Evolutionary conservation across 2,888 invertebrate species (phyloP).

Genomic region (Zygothrica quintamaculata): DNA sequence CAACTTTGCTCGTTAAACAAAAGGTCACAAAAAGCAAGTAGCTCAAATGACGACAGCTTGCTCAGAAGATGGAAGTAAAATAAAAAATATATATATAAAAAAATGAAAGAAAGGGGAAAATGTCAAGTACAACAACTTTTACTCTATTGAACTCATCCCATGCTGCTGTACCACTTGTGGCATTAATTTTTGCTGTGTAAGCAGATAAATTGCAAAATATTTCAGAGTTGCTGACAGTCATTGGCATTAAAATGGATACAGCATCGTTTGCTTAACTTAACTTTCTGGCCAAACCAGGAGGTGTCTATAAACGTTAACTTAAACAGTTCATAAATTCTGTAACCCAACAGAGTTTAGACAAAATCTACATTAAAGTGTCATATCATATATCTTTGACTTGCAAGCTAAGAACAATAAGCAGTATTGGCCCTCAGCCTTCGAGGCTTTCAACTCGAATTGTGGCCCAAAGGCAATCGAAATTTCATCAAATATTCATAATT

Average conservation of each 20-base stretch:
- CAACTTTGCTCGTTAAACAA: constrained; percentile 47
- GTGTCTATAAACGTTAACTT: constrained; percentile 37
- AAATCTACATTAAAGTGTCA: too few species aligned
- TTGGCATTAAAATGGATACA: constrained; percentile 67
- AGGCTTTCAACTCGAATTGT: not conserved
- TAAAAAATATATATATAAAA: too few species aligned
- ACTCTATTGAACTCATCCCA: constrained; percentile 3
- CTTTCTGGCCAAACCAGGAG: constrained; percentile 22
- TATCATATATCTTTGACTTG: too few species aligned
- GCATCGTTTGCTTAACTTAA: constrained; percentile 50
- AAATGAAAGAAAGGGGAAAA: constrained; percentile 25
- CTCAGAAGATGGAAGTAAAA: too few species aligned
- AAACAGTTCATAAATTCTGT: constrained; percentile 31
- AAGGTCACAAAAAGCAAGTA: constrained; percentile 12
- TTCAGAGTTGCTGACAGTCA: constrained; percentile 67
- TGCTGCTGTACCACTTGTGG: constrained; percentile 56
- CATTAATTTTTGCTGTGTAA: constrained; percentile 78
- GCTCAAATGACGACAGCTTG: constrained; percentile 32
- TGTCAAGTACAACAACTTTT: constrained; percentile 34
- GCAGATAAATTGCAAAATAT: constrained; percentile 77
- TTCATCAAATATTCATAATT: constrained; percentile 49
- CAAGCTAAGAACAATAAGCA: not conserved
- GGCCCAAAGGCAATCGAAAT: not conserved
- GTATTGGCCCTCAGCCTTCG: constrained; percentile 2
- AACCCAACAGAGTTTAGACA: not conserved